Evolutionary conservation across 53 echinoderm and acorn worm species (phyloP).

Genomic region (Apostichopus leukothele): DNA sequence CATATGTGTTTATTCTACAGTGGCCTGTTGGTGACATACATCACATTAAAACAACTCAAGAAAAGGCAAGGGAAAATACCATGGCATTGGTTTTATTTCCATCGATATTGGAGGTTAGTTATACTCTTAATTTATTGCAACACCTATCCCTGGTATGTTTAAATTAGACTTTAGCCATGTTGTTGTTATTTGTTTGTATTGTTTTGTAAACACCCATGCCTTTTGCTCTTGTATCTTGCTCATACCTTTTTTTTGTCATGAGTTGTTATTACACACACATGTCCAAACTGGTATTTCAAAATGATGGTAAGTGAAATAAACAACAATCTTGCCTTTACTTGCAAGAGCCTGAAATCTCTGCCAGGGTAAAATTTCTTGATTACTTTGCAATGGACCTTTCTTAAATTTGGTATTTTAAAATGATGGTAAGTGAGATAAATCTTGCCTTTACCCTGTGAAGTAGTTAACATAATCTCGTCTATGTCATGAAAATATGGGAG

Average conservation of each 20-base stretch:
- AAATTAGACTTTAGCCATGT: background rate
- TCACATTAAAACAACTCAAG: constrained; percentile 56
- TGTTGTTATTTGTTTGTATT: background rate
- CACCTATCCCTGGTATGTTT: background rate
- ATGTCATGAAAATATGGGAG: too few species aligned
- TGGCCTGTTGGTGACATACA: constrained; percentile 59
- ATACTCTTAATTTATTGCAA: background rate
- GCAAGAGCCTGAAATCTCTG: too few species aligned
- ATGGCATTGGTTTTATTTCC: constrained; percentile 84
- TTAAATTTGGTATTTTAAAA: too few species aligned
- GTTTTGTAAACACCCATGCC: background rate
- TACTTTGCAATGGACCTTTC: too few species aligned
- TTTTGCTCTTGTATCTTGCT: background rate
- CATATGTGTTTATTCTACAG: constrained; percentile 37
- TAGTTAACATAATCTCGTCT: too few species aligned
- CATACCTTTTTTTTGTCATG: background rate
- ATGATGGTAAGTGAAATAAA: too few species aligned
- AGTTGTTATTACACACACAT: background rate
- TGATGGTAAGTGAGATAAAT: too few species aligned
- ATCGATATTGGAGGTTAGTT: constrained; percentile 90
- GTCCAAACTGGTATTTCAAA: too few species aligned
- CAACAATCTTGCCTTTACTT: too few species aligned
- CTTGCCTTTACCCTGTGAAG: too few species aligned
- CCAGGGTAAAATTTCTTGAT: too few species aligned
- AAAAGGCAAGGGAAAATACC: constrained; percentile 52